Evolutionary conservation across 2,888 invertebrate genomes (phyloP), one percentile per base, ranked within the genome.

Genomic region (Flexamia atlantica): DNA sequence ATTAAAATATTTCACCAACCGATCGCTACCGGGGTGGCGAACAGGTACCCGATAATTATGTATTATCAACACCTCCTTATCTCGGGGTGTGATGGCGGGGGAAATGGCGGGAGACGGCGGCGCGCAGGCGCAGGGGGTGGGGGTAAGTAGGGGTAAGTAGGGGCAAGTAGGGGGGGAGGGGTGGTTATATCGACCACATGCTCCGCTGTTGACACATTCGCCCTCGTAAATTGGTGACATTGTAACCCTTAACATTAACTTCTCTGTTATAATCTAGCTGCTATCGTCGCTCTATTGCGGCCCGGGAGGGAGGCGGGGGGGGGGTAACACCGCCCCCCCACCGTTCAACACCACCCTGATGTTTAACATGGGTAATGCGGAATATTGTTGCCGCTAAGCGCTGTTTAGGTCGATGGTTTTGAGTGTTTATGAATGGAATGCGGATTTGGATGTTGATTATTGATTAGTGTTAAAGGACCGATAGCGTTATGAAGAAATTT

Each of bases 281-380:
- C 60, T 76, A 57, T 53, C 82, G 60, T 87, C 87, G 46, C 88
- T 87, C 85, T 85, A 87, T 81, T 76, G 84, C 60, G 60, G 68
- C 46, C 42, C 82, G 20, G 3, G 7, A 2, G 64, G 64, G 25
- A 9, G 64, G 25, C 28, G 64, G 57, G 23, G 57, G 57, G 57
- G 57, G 20, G 3, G 30, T 25, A 28, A 7, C 20, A 28, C 74
- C 68, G 36, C 74, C 82, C 42, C 81, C 46, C 10, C 76, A 12
- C 42, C 50, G 72, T 20, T 64, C 64, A 64, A 64, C 64, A 64
- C 64, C 14, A 64, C 64, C 25, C 64, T 30, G 28, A 30, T 64
- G 64, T 64, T 64, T 64, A 64, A 64, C 64, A 64, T 64, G 28
- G 64, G 14, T 64, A 64, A 64, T 64, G 64, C 14, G 14, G 46